phyloP scores from a whole-genome alignment of 1,140 invertebrate genomes.

The Calephelis nemesis region DNA sequence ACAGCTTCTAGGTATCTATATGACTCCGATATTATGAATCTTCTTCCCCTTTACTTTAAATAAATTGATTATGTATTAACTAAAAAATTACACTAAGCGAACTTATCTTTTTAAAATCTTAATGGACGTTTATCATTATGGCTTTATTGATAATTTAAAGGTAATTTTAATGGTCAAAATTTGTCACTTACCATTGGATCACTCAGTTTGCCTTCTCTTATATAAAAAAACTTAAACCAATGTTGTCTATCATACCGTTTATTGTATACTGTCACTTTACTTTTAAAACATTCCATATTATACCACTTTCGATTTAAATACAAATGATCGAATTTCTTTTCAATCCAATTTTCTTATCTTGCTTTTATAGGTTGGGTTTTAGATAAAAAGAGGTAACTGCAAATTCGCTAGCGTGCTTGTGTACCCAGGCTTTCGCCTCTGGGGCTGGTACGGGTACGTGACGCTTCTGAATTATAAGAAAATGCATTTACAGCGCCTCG shows the following conservation, averaged over 20 bases:
- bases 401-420: slow-evolving; percentile 66
- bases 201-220: no score
- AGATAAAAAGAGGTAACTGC: slow-evolving; percentile 69
- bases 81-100: no score
- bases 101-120: no score
- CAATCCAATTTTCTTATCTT: slow-evolving; percentile 64
- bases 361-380: slow-evolving; percentile 56
- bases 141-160: no score
- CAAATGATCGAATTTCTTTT: slow-evolving; percentile 46
- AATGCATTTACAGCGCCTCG: slow-evolving; percentile 68
- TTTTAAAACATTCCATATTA: not conserved
- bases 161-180: no score
- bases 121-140: no score
- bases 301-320: not conserved
- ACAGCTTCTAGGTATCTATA: no score
- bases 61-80: no score
- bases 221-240: no score
- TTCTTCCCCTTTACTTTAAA: no score
- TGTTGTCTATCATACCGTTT: not conserved
- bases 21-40: no score
- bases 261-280: not conserved
- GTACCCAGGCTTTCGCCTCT: slow-evolving; percentile 45
- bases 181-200: no score
- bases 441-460: slow-evolving; percentile 61
- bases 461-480: slow-evolving; percentile 74